Evolutionary conservation across 2,113 vertebrate genomes (phyloP).

Genomic region (Colistium nudipinnis): DNA sequence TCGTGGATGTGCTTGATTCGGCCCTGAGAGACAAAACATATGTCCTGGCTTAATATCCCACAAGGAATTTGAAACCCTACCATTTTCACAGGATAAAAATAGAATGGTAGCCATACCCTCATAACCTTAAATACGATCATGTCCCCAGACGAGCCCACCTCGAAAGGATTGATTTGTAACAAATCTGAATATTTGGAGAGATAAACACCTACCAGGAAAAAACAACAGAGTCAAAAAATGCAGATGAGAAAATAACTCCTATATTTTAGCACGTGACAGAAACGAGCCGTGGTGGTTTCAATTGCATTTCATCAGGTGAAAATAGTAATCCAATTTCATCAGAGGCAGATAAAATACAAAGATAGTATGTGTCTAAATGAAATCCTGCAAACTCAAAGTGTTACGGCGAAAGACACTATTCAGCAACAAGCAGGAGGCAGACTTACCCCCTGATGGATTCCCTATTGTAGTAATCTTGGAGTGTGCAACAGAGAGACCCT

Average conservation of each 20-base stretch:
- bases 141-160: constrained; percentile 87
- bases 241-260: neutral
- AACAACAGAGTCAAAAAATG: neutral
- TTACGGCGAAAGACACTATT: neutral
- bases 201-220: constrained; percentile 86
- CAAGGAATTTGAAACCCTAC: neutral
- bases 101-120: constrained; percentile 83
- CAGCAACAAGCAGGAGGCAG: neutral
- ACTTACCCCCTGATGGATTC: constrained; percentile 89
- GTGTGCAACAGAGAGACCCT: constrained; percentile 92
- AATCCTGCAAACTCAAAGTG: too few relatives aligned
- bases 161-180: constrained; percentile 93
- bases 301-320: constrained; percentile 2
- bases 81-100: neutral
- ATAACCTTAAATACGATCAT: constrained; percentile 96
- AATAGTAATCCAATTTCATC: neutral
- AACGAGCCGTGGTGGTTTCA: neutral
- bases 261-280: too few relatives aligned
- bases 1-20: constrained; percentile 91
- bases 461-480: constrained; percentile 90
- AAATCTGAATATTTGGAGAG: constrained; percentile 93
- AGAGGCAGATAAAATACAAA: neutral
- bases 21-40: constrained; percentile 80
- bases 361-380: too few relatives aligned
- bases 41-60: neutral